Conservation (phyloP, 2,888 invertebrate species). For the Microchrysa polita region DNA sequence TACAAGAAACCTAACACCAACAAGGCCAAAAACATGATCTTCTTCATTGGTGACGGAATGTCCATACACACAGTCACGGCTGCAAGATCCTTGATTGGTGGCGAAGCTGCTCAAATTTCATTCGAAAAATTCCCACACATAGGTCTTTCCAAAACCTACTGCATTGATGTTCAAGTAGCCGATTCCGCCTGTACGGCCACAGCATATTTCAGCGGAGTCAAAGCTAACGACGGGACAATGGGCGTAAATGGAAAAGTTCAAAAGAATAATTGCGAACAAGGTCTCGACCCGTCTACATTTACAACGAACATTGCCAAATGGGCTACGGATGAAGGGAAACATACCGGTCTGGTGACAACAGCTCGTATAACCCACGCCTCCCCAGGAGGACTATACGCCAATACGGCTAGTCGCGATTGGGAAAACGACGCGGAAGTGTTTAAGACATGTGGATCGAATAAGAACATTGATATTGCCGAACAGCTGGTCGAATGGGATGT, state of each 20-base stretch:
- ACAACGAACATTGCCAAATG: slow-evolving; percentile 72
- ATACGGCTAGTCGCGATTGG: slow-evolving; percentile 68
- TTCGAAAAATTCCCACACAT: slow-evolving; percentile 73
- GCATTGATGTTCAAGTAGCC: slow-evolving; percentile 79
- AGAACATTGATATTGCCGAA: slow-evolving; percentile 71
- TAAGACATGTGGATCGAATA: slow-evolving; percentile 29
- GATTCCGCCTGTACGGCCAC: slow-evolving; percentile 88
- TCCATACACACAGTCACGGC: slow-evolving; percentile 75
- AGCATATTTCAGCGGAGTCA: slow-evolving; percentile 81
- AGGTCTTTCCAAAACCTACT: slow-evolving; percentile 74
- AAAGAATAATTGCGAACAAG: slow-evolving; percentile 70
- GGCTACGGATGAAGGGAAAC: slow-evolving; percentile 71
- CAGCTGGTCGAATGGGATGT: slow-evolving; percentile 74
- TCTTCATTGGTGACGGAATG: slow-evolving; percentile 83
- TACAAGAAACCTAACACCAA: slow-evolving; percentile 53
- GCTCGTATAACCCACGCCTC: slow-evolving; percentile 47
- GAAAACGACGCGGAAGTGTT: slow-evolving; percentile 58
- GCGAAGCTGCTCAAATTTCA: slow-evolving; percentile 69
- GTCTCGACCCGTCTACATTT: slow-evolving; percentile 67
- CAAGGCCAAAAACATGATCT: slow-evolving; percentile 70
- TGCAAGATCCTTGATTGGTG: slow-evolving; percentile 71
- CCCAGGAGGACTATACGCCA: slow-evolving; percentile 59
- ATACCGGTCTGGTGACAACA: slow-evolving; percentile 45
- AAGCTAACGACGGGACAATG: slow-evolving; percentile 76
- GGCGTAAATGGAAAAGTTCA: slow-evolving; percentile 76